These are phyloP conservation scores for Malurus alboscapulatus DNA, from an alignment of 2,113 vertebrate genomes.

Conservation along the genomic window DNA sequence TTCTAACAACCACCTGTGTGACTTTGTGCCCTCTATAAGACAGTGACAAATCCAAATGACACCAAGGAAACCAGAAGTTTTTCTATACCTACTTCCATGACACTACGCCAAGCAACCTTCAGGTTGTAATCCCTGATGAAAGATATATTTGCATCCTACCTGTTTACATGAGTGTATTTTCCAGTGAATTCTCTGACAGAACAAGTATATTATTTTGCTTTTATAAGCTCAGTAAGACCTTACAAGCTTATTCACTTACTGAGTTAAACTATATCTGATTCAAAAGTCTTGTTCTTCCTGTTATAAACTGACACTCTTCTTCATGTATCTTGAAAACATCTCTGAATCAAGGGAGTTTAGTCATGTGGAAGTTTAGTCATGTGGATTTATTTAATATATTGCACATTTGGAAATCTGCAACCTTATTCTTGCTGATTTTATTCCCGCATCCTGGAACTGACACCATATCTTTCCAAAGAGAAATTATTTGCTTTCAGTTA, in stretches of 20 bases:
- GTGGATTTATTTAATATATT: not conserved
- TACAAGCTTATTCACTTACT: not conserved
- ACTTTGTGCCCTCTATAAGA: not conserved
- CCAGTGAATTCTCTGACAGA: not conserved
- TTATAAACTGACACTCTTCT: not conserved
- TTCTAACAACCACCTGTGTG: not conserved
- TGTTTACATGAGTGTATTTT: not conserved
- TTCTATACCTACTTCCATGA: not conserved
- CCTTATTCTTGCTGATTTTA: not conserved
- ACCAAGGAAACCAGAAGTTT: not conserved
- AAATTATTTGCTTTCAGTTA: not conserved
- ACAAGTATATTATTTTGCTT: not conserved
- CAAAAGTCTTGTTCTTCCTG: slow-evolving; percentile 5
- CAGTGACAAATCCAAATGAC: not conserved
- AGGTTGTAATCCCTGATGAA: not conserved
- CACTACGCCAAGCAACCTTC: not conserved
- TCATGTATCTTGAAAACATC: not conserved
- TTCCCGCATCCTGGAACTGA: not conserved
- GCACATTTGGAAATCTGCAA: not conserved
- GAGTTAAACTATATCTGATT: slow-evolving; percentile 2
- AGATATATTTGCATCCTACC: not conserved
- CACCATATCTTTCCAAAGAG: not conserved
- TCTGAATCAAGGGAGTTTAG: not conserved
- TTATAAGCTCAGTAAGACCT: slow-evolving; percentile 13
- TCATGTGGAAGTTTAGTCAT: not conserved